phyloP scores from a whole-genome alignment of 1,140 invertebrate genomes.

The Euborellia annulipes region DNA sequence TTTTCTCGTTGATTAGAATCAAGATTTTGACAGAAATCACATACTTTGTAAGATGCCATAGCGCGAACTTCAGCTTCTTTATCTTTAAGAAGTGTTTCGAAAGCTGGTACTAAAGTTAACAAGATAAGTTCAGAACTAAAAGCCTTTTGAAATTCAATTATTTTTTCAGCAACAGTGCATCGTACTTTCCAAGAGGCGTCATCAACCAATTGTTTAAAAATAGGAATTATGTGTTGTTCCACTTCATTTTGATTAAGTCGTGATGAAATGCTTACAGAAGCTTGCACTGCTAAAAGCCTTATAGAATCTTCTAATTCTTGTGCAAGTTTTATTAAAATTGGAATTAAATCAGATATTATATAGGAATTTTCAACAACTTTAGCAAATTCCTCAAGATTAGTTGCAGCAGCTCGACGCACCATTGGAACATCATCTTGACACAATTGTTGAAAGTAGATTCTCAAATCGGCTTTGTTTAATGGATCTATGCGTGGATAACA shows the following conservation, averaged over 20 bases:
- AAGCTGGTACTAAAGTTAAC: constrained; percentile 84
- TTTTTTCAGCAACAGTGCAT: constrained; percentile 98
- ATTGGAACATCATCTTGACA: constrained; percentile 99
- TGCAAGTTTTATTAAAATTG: constrained; percentile 87
- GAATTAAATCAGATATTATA: constrained; percentile 90
- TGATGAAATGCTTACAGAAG: constrained; percentile 86
- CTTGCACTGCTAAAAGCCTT: constrained; percentile 90
- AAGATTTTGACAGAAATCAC: constrained; percentile 90
- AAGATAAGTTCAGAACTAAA: constrained; percentile 93
- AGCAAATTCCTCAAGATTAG: constrained; percentile 95
- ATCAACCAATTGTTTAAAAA: constrained; percentile 71
- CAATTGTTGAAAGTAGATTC: constrained; percentile 80
- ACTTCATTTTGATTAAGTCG: constrained; percentile 69
- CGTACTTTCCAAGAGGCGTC: constrained; percentile 92
- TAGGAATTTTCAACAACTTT: constrained; percentile 94
- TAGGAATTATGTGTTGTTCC: constrained; percentile 87
- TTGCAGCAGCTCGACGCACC: constrained; percentile 90
- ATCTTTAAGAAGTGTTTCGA: constrained; percentile 91
- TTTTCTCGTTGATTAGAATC: constrained; percentile 78
- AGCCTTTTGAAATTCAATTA: constrained; percentile 77
- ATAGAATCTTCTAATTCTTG: constrained; percentile 97
- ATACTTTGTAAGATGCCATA: constrained; percentile 84
- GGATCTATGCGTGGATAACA: constrained; percentile 38
- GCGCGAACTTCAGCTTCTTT: constrained; percentile 95
- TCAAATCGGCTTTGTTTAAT: constrained; percentile 44